Evolutionary conservation across 2,113 vertebrate species (phyloP), one percentile per base, ranked within the genome.

Genomic region (Pogona vitticeps): DNA sequence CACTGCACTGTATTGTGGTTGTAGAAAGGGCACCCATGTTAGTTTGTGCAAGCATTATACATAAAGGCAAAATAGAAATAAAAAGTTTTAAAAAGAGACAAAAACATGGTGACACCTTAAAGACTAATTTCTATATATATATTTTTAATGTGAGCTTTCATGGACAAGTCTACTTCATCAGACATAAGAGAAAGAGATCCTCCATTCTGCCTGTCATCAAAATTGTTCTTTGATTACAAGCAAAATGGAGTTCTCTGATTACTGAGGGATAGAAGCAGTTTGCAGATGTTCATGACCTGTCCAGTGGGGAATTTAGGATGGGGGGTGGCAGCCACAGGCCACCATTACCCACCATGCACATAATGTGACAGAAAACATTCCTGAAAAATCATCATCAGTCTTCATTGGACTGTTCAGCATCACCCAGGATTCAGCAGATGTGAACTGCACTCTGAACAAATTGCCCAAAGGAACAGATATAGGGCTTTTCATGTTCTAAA

Each of bases 381-480:
- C 58, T 82, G 52, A 4, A 91, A 94, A 94, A 91, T 92, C 91
- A 94, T 76, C 23, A 21, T 82, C 88, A 89, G 33, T 92, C 92
- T 94, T 96, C 89, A 88, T 78, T 83, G 80, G 88, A 92, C 82
- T 84, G 79, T 93, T 94, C 90, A 92, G 82, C 78, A 84, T 95
- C 91, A 93, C 88, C 87, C 91, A 90, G 58, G 91, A 92, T 92
- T 94, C 86, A 91, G 84, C 88, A 92, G 88, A 85, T 91, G 40
- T 91, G 88, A 95, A 94, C 93, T 92, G 91, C 84, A 89, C 58
- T 88, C 88, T 88, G 88, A 88, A 88, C 84, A 91, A 94, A 92
- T 86, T 93, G 88, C 91, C 92, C 80, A 52, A 90, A 93, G 90
- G 89, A 95, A 88, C 38, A 90, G 91, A 92, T 86, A 88, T 84